Conservation (phyloP, 2,888 invertebrate genomes). For the Heliconius aoede region DNA sequence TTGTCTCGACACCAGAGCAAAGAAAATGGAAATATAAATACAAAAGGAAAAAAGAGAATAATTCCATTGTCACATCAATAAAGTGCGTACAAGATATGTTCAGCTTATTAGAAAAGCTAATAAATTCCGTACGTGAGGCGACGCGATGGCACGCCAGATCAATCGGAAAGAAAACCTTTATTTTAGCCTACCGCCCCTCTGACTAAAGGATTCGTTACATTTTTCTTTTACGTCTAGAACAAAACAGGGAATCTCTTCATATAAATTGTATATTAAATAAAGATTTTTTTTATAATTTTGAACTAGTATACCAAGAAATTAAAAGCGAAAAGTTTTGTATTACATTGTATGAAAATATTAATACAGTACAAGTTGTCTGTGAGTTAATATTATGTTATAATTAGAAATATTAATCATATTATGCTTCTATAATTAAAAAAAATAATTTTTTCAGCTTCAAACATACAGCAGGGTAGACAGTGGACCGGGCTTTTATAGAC, state of each 20-base stretch:
- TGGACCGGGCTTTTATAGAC: too few relatives aligned
- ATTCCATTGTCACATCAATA: slow-evolving; percentile 18
- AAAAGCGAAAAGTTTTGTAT: background rate
- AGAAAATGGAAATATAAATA: too few relatives aligned
- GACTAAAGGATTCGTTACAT: slow-evolving; percentile 7
- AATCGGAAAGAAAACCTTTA: slow-evolving; percentile 59
- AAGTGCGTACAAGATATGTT: slow-evolving; percentile 69
- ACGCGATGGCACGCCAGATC: slow-evolving; percentile 61
- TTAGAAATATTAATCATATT: background rate
- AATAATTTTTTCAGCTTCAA: too few relatives aligned
- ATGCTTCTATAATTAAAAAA: background rate
- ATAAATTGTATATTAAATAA: background rate
- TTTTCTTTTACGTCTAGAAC: background rate
- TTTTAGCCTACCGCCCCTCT: slow-evolving; percentile 30
- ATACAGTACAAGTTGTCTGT: background rate
- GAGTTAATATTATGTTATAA: background rate
- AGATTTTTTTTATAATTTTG: background rate
- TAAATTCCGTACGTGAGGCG: slow-evolving; percentile 76
- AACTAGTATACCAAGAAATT: background rate
- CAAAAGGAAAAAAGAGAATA: too few relatives aligned
- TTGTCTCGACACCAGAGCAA: too few relatives aligned
- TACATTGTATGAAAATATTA: background rate
- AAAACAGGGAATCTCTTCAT: background rate
- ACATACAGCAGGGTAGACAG: too few relatives aligned
- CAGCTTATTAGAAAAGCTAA: slow-evolving; percentile 76